Evolutionary conservation across 2,888 invertebrate species (phyloP), one percentile per base, ranked within the genome.

Genomic region (Callinectes sapidus): DNA sequence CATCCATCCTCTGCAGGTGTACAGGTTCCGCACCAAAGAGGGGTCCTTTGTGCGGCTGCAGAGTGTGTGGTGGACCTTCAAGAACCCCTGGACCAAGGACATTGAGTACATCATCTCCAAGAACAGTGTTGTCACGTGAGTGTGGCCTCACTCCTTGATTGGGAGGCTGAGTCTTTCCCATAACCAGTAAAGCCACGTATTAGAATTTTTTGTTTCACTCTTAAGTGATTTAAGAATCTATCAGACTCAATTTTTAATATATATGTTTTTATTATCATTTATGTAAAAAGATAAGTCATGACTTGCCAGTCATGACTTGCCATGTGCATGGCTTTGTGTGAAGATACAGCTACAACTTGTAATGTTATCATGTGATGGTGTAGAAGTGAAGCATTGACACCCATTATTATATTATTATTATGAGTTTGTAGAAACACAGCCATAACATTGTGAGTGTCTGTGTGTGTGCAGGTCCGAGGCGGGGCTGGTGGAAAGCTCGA

Each of bases 81-180:
- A 97, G 95, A 99, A 99, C 96, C 99, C 99, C 0, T 99, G 98
- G 98, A 99, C 98, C 0, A 98, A 98, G 96, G 99, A 99, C 95
- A 97, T 98, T 94, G 99, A 99, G 95, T 98, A 97, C 95, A 96
- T 99, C 94, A 97, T 98, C 95, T 97, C 98, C 0, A 98, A 98
- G 95, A 98, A 98, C 96, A 97, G 97, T 0, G 96, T 98, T 88
- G 96, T 98, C 93, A 96, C 97, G 96, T 97, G 96, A 96, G 97
- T 96, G 92, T 61, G 18, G 2, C 13, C 16, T 13, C 35, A 10
- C 2, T 8, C 35, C 71, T 5, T 28, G n/a, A 1, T 28, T 71
- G 71, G 28, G 71, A 3, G n/a, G 13, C 13, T 2, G 2, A 61
- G 61, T 61, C 23, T 71, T 71, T 1, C 23, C 5, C 23, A 23